Conservation (phyloP, 2,113 vertebrate genomes). For the Lepus europaeus region DNA sequence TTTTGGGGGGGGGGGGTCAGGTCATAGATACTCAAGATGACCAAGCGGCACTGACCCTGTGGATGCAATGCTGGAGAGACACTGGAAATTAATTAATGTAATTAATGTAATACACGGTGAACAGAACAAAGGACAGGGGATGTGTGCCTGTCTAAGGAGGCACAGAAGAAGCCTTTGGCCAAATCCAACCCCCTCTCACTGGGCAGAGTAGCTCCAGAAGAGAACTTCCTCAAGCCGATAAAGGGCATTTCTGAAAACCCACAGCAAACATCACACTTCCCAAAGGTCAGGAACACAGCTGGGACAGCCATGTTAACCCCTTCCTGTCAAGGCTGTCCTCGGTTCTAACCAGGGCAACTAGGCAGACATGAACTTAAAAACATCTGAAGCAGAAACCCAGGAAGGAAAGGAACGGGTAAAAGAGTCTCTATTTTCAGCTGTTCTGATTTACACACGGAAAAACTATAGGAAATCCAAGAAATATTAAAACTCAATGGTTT, state of each 20-base stretch:
- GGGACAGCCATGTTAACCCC: not conserved
- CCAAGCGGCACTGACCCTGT: not conserved
- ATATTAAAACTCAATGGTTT: not conserved
- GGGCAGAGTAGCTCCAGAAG: too few relatives aligned
- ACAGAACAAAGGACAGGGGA: not conserved
- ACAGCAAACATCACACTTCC: not conserved
- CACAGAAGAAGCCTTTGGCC: not conserved
- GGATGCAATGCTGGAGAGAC: not conserved
- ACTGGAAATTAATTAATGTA: not conserved
- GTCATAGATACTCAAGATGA: not conserved
- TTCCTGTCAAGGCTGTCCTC: not conserved
- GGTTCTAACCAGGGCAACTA: too few relatives aligned
- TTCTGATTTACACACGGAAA: not conserved
- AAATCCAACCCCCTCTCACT: not conserved
- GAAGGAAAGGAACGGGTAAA: not conserved
- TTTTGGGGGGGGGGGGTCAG: not conserved
- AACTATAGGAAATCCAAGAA: not conserved
- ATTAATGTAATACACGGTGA: not conserved
- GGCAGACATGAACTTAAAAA: not conserved
- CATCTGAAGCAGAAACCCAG: not conserved
- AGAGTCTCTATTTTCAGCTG: not conserved
- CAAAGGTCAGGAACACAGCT: not conserved
- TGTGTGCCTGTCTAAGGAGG: not conserved
- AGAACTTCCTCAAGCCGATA: not conserved
- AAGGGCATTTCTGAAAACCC: too few relatives aligned